phyloP scores from a whole-genome alignment of 2,888 invertebrate genomes.

The Parnassius orleans region DNA sequence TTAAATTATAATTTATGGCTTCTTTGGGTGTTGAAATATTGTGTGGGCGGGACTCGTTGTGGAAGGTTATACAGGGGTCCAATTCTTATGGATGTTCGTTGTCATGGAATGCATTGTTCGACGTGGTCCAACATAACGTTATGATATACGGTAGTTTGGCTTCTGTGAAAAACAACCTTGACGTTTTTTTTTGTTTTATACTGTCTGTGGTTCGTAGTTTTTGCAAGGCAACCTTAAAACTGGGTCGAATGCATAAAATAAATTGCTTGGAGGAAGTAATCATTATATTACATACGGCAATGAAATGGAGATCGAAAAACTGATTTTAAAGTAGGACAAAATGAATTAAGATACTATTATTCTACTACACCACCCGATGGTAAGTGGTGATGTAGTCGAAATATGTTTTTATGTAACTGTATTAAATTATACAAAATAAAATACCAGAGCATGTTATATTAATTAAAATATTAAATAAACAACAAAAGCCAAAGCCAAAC shows the following conservation, averaged over 20 bases:
- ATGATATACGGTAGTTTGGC: constrained; percentile 26
- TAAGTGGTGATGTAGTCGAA: no score
- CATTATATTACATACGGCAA: not conserved
- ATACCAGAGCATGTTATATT: no score
- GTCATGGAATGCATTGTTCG: constrained; percentile 33
- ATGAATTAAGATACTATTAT: no score
- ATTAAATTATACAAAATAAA: no score
- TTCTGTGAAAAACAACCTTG: constrained; percentile 23
- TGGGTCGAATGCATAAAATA: constrained; percentile 10
- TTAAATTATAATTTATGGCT: constrained; percentile 76
- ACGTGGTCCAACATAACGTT: constrained; percentile 24
- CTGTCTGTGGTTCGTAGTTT: constrained; percentile 19
- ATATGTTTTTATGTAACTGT: no score
- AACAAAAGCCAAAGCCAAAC: no score
- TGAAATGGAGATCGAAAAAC: not conserved
- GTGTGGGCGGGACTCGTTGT: constrained; percentile 64
- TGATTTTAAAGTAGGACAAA: not conserved
- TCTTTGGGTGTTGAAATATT: constrained; percentile 74
- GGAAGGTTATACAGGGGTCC: constrained; percentile 28
- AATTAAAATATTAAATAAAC: no score
- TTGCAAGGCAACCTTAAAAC: constrained; percentile 13
- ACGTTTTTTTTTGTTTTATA: constrained; percentile 14
- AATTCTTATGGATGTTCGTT: constrained; percentile 35
- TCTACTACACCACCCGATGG: no score
- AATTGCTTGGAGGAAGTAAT: not conserved